Percentiles rank a stretch among this genome's conserved stretches.
Evolutionary conservation across 2,888 invertebrate genomes (phyloP).

Genomic region (Plebejus melissa): DNA sequence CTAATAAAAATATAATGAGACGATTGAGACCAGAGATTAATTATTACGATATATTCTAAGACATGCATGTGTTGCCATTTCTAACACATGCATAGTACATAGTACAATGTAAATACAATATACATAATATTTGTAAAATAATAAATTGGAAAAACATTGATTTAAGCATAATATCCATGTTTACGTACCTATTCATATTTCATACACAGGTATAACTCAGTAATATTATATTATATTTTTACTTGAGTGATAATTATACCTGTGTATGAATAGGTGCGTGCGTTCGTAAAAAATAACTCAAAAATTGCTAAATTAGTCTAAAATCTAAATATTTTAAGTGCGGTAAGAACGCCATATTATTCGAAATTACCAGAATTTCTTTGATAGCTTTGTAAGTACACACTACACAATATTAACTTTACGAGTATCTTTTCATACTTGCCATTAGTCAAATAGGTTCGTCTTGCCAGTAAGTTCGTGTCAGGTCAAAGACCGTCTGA

Average conservation of each 20-base stretch:
- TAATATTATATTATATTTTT: too few species aligned
- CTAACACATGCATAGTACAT: too few species aligned
- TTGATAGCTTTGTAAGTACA: neutral
- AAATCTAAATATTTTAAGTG: neutral
- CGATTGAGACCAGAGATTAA: neutral
- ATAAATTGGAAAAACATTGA: too few species aligned
- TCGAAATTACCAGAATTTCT: neutral
- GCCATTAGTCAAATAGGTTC: conserved; percentile 14
- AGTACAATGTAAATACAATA: too few species aligned
- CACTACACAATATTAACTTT: neutral
- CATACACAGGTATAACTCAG: neutral
- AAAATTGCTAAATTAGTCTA: neutral
- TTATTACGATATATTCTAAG: too few species aligned
- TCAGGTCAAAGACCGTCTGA: conserved; percentile 22
- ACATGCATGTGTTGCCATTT: too few species aligned
- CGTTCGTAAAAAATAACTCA: neutral
- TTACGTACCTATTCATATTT: too few species aligned
- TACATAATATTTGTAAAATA: too few species aligned
- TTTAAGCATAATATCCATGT: too few species aligned
- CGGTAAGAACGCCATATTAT: neutral
- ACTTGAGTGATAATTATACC: too few species aligned
- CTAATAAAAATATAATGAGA: neutral
- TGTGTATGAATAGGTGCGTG: too few species aligned
- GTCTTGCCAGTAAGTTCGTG: conserved; percentile 1
- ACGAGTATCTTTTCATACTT: conserved; percentile 8